Conservation (phyloP, 2,797 vertebrate species). For the Leptoclinus maculatus region DNA sequence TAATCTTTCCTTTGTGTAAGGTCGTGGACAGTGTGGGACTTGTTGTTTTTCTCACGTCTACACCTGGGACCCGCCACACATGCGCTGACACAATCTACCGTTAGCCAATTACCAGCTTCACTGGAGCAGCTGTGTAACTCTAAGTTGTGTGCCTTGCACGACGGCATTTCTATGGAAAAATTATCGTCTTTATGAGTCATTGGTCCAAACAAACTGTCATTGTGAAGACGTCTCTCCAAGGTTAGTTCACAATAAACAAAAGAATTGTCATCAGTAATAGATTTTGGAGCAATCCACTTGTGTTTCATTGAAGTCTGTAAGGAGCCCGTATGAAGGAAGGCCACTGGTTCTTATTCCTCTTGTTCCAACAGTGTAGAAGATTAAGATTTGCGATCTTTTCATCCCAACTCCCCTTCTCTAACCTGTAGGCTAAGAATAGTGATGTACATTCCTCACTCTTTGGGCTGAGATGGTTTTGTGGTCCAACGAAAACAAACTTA, state of each 20-base stretch:
- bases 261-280: not conserved
- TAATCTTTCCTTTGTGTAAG: not conserved
- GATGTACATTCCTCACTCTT: not conserved
- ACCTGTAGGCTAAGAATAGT: not conserved
- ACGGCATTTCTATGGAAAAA: not conserved
- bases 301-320: slow-evolving; percentile 12
- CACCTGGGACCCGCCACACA: not conserved
- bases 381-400: not conserved
- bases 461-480: not conserved
- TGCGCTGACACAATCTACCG: not conserved
- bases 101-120: not conserved
- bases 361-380: not conserved
- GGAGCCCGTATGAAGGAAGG: not conserved
- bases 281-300: not conserved
- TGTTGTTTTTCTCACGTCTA: not conserved
- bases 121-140: not conserved
- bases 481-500: slow-evolving; percentile 25
- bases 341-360: not conserved
- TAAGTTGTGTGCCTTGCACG: not conserved
- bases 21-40: not conserved
- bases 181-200: slow-evolving; percentile 1
- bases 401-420: not conserved
- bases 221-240: not conserved
- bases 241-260: slow-evolving; percentile 7
- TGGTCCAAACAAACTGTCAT: slow-evolving; percentile 4